Percentiles rank a stretch among this genome's conserved stretches.
These are phyloP conservation scores for Gymnodraco acuticeps DNA, from an alignment of 2,797 vertebrate species.

Conservation along the genomic window DNA sequence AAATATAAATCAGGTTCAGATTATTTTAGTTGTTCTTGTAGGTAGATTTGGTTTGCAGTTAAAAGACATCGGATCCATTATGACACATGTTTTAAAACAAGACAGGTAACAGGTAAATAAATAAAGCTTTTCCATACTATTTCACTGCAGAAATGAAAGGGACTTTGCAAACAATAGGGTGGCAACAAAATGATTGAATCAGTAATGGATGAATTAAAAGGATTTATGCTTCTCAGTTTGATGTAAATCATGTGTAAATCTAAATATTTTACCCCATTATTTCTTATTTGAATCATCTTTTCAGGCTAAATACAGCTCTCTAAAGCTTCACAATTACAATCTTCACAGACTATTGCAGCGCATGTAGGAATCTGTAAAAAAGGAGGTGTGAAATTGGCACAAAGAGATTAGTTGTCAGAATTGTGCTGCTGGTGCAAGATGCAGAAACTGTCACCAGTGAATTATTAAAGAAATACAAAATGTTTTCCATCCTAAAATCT, in stretches of 20 bases:
- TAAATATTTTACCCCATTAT: not conserved
- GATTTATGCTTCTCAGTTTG: not conserved
- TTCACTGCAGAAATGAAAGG: not conserved
- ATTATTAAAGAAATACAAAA: constrained; percentile 3
- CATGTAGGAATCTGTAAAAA: constrained; percentile 53
- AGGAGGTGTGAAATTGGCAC: constrained; percentile 70
- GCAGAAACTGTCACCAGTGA: constrained; percentile 39
- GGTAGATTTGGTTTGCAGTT: too few relatives aligned
- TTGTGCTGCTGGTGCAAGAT: constrained; percentile 41
- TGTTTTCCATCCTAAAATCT: constrained; percentile 3
- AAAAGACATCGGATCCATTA: too few relatives aligned
- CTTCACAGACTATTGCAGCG: constrained; percentile 25
- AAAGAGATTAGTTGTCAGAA: constrained; percentile 48
- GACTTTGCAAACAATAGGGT: not conserved
- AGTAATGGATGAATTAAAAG: not conserved
- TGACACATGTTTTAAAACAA: too few relatives aligned
- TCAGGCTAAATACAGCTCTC: constrained; percentile 14
- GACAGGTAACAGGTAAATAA: too few relatives aligned
- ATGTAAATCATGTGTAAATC: constrained; percentile 1
- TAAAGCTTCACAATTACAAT: constrained; percentile 26
- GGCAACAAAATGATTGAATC: not conserved
- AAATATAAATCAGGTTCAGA: not conserved
- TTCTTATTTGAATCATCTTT: constrained; percentile 4
- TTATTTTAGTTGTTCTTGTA: too few relatives aligned
- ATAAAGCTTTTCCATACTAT: not conserved